phyloP scores from a whole-genome alignment of 2,888 invertebrate species.

The Andrena haemorrhoa region DNA sequence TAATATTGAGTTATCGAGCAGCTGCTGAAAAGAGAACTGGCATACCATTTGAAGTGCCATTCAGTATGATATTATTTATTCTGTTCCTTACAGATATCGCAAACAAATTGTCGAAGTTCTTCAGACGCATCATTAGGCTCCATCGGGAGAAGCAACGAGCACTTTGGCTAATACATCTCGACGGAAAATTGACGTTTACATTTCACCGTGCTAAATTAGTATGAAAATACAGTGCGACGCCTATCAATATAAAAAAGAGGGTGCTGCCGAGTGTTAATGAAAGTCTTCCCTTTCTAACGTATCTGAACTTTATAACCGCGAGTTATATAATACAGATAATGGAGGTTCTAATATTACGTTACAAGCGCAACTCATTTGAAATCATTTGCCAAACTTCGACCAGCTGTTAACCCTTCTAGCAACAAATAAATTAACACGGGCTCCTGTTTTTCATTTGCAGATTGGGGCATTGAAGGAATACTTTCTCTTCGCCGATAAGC shows the following conservation, averaged over 20 bases:
- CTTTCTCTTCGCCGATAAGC: conserved; percentile 94
- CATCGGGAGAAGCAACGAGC: conserved; percentile 22
- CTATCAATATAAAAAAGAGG: too few species aligned
- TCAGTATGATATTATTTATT: not conserved
- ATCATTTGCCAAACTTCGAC: too few species aligned
- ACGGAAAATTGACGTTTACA: conserved; percentile 8
- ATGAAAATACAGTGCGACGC: too few species aligned
- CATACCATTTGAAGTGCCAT: conserved; percentile 30
- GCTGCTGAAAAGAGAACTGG: conserved; percentile 4
- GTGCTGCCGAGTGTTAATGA: too few species aligned
- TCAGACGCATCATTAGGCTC: conserved; percentile 36
- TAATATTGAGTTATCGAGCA: conserved; percentile 41
- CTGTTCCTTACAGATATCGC: conserved; percentile 15
- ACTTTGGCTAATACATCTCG: conserved; percentile 8
- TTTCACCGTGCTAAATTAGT: not conserved
- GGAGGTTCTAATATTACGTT: too few species aligned
- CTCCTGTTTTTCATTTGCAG: conserved; percentile 88
- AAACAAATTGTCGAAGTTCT: conserved; percentile 29
- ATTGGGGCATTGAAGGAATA: conserved; percentile 95
- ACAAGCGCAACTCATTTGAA: too few species aligned
- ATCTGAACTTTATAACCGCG: too few species aligned
- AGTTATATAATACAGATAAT: too few species aligned
- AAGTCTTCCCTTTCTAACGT: too few species aligned
- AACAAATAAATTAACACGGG: conserved; percentile 16
- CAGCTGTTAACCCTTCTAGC: not conserved